A percentile compares a stretch with the other conserved stretches of the same genome.
phyloP scores from a whole-genome alignment of 2,888 invertebrate species.

The Neoitamus cyanurus region DNA sequence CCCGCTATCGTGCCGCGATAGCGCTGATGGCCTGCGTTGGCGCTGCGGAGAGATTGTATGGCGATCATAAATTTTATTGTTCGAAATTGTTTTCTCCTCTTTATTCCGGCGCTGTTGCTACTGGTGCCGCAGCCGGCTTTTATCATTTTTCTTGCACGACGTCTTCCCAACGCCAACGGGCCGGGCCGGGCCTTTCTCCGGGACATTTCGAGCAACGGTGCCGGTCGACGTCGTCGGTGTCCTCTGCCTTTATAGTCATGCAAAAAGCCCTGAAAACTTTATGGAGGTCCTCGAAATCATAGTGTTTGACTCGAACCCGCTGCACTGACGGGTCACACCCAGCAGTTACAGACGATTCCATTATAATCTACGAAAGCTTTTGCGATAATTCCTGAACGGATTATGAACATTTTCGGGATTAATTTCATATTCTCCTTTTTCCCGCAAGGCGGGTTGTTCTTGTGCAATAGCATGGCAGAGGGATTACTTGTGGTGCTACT shows the following conservation, averaged over 20 bases:
- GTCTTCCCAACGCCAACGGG: background rate
- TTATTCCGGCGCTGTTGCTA: background rate
- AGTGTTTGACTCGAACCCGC: background rate
- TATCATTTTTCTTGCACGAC: conserved; percentile 3
- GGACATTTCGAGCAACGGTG: background rate
- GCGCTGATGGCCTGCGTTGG: background rate
- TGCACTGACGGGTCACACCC: background rate
- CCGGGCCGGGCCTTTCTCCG: background rate
- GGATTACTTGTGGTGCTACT: background rate
- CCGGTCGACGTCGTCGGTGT: background rate
- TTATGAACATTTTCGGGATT: background rate
- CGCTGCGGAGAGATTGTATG: conserved; percentile 15
- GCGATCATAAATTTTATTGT: conserved; percentile 38
- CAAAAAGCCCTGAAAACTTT: conserved; percentile 24
- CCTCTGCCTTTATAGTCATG: conserved; percentile 3
- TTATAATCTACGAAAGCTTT: background rate
- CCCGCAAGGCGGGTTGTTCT: too few relatives aligned
- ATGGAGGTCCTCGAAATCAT: background rate
- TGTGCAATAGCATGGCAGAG: background rate
- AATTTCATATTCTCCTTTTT: background rate
- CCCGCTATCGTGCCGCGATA: conserved; percentile 9
- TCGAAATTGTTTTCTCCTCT: conserved; percentile 30
- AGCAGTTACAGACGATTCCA: background rate
- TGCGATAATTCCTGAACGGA: background rate
- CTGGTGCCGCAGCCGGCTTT: background rate